Conservation (phyloP, 2,113 vertebrate species). For the Syngnathus typhle region DNA sequence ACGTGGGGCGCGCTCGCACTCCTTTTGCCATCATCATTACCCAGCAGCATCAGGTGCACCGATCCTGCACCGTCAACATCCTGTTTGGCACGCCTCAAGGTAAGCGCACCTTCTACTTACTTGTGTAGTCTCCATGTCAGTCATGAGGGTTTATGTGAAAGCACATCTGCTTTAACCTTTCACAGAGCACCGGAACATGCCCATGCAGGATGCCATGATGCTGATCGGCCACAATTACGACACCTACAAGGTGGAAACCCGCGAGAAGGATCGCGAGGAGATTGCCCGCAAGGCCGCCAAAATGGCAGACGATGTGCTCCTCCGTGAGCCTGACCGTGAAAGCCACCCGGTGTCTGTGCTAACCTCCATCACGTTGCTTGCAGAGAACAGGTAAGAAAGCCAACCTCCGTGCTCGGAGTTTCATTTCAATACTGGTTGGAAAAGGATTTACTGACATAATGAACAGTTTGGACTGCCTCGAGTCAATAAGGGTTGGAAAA, state of each 20-base stretch:
- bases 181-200: conserved; percentile 96
- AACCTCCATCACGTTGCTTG: conserved; percentile 66
- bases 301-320: conserved; percentile 89
- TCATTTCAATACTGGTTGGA: background rate
- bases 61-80: conserved; percentile 97
- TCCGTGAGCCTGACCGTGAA: conserved; percentile 84
- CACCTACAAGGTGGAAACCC: conserved; percentile 85
- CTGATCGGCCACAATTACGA: conserved; percentile 90
- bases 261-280: conserved; percentile 90
- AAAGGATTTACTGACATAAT: too few relatives aligned
- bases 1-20: conserved; percentile 90
- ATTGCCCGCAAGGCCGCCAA: conserved; percentile 92
- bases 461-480: too few relatives aligned
- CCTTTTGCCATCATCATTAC: conserved; percentile 98
- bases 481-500: background rate
- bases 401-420: background rate
- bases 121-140: background rate
- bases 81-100: conserved; percentile 97
- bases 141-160: background rate
- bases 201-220: conserved; percentile 94
- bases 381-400: conserved; percentile 67
- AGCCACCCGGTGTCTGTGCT: conserved; percentile 66
- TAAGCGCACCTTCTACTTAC: conserved; percentile 41
- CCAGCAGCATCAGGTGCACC: conserved; percentile 95
- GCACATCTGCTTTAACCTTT: background rate